phyloP scores from a whole-genome alignment of 2,113 vertebrate species.

The Corvus cornix region DNA sequence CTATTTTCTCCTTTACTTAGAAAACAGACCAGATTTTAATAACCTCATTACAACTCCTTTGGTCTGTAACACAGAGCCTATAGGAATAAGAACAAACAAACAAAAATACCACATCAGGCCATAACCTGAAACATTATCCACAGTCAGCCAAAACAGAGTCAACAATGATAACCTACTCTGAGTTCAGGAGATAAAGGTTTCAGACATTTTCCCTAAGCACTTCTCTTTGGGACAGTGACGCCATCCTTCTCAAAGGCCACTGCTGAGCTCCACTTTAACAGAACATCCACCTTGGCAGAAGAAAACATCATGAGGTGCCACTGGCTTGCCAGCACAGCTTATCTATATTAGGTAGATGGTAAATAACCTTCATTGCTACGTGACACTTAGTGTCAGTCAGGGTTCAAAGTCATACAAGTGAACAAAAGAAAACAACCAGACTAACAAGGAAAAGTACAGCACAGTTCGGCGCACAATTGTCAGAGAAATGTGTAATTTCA shows the following conservation, averaged over 20 bases:
- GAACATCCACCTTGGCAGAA: not conserved
- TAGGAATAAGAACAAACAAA: not conserved
- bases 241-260: not conserved
- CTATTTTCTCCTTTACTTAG: not conserved
- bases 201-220: not conserved
- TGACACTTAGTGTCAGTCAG: not conserved
- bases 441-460: not conserved
- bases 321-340: not conserved
- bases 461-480: not conserved
- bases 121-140: not conserved
- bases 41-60: not conserved
- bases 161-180: not conserved
- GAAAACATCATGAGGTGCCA: not conserved
- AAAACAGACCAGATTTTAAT: not conserved
- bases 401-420: not conserved
- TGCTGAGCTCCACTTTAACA: not conserved
- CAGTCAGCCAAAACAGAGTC: not conserved
- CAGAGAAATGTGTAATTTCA: not conserved
- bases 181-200: not conserved
- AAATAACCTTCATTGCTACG: not conserved
- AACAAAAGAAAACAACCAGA: not conserved
- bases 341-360: not conserved
- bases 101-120: not conserved
- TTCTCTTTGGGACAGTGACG: not conserved
- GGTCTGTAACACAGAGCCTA: not conserved